phyloP scores from a whole-genome alignment of 1,140 invertebrate species.

The Lasioglossum albipes region DNA sequence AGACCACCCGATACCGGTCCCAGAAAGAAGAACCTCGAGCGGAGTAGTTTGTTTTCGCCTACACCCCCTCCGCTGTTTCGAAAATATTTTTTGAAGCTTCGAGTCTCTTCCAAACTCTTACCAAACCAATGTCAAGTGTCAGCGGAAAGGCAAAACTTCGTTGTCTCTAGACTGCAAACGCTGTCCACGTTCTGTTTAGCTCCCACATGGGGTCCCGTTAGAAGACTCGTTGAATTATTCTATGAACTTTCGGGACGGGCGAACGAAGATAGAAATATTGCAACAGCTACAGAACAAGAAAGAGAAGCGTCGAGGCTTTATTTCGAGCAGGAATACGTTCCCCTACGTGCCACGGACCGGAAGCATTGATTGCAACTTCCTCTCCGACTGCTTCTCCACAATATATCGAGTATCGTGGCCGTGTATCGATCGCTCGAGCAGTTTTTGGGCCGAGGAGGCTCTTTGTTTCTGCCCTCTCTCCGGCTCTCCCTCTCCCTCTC shows the following conservation, averaged over 20 bases:
- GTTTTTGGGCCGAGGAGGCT: slow-evolving; percentile 42
- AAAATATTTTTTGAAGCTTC: no score
- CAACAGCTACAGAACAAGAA: no score
- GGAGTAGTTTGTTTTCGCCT: slow-evolving; percentile 22
- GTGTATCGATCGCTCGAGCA: slow-evolving; percentile 52
- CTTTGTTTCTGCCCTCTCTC: slow-evolving; percentile 49
- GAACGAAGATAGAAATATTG: no score
- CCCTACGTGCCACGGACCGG: slow-evolving; percentile 28
- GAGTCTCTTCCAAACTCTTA: no score
- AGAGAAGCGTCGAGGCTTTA: no score
- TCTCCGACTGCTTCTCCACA: slow-evolving; percentile 36
- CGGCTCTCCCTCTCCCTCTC: background rate
- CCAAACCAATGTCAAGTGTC: no score
- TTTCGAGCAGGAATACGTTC: background rate
- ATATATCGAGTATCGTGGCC: slow-evolving; percentile 51
- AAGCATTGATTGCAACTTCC: slow-evolving; percentile 51
- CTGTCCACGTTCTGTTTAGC: no score
- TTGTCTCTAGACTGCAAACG: no score
- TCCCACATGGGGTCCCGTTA: no score
- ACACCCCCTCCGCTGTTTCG: background rate
- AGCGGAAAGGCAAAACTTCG: no score
- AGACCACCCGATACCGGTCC: slow-evolving; percentile 49
- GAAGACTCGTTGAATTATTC: no score
- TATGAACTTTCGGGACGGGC: no score
- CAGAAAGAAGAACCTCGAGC: slow-evolving; percentile 45